Evolutionary conservation across 2,797 vertebrate species (phyloP), one percentile per base, ranked within the genome.

Genomic region (Heterohyrax brucei): DNA sequence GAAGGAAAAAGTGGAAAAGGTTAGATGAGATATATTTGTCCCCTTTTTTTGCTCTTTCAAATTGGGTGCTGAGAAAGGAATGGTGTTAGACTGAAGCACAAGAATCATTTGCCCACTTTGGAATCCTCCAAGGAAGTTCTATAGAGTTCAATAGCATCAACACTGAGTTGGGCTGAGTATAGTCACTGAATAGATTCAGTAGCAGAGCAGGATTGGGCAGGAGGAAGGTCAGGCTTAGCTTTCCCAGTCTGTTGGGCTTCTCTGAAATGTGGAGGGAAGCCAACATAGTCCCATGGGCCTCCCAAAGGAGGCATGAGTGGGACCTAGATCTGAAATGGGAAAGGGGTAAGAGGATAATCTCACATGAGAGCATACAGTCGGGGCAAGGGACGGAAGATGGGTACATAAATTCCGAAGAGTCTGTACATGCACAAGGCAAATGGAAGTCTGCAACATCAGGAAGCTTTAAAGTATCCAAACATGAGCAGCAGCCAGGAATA

Each of bases 401-500:
- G 46, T 75, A 1, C 8, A 1, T 53, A 83, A 48, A 26, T 18
- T 75, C 59, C 5, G 64, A 50, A 0, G 3, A 46, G 24, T 26
- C 50, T 79, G 8, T 3, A 16, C 21, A 3, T 16, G 8, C 1
- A 22, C 33, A 26, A 3, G 12, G 21, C 1, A 26, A 59, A 68
- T 6, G 0, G 77, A 75, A 70, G 85, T 61, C 28, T 46, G 28
- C 14, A 39, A 14, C 5, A 4, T 0, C 3, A 46, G 44, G 26
- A 22, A 61, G 24, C 26, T 0, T 61, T 16, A 19, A 13, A 18
- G 78, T 78, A 81, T 24, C 61, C 78, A 33, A 1, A 13, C 18
- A 2, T 0, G 13, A 73, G 19, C 5, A n/a, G 9, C 5, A 18
- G n/a, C 30, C 13, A 39, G 1, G 61, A 30, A 3, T 2, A 59